Percentiles rank a stretch among this genome's conserved stretches.
These are phyloP conservation scores for Neelides sp. DNA, from an alignment of 1,140 invertebrate genomes.

Conservation along the genomic window DNA sequence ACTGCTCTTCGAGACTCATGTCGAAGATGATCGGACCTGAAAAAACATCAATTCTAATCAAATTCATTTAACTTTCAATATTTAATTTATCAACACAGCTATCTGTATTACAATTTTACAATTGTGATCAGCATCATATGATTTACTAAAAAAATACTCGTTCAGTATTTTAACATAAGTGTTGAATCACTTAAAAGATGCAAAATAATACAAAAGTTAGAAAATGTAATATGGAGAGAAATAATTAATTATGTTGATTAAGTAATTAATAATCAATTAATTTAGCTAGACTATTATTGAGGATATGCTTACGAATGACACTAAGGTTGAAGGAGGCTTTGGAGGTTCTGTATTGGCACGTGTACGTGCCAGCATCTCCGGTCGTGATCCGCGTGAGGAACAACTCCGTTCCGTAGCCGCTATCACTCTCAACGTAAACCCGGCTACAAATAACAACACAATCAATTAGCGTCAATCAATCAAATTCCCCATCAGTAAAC, in stretches of 20 bases:
- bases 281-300: not conserved
- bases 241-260: not conserved
- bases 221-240: not conserved
- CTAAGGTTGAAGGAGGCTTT: constrained; percentile 24
- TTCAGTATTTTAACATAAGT: not conserved
- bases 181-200: not conserved
- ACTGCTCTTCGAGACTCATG: constrained; percentile 22
- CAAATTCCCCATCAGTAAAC: too few species aligned
- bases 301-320: constrained; percentile 29
- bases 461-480: too few species aligned
- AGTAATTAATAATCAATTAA: not conserved
- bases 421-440: constrained; percentile 18
- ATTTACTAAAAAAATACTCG: not conserved
- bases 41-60: not conserved
- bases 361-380: constrained; percentile 25
- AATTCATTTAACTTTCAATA: constrained; percentile 7
- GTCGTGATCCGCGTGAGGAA: constrained; percentile 27
- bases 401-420: constrained; percentile 21
- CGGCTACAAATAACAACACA: too few species aligned
- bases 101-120: not conserved
- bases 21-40: constrained; percentile 30
- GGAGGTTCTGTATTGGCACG: constrained; percentile 13
- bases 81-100: not conserved
- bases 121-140: not conserved
- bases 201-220: not conserved